phyloP scores from a whole-genome alignment of 2,888 invertebrate species.

The Lasioglossum pauxillum region DNA sequence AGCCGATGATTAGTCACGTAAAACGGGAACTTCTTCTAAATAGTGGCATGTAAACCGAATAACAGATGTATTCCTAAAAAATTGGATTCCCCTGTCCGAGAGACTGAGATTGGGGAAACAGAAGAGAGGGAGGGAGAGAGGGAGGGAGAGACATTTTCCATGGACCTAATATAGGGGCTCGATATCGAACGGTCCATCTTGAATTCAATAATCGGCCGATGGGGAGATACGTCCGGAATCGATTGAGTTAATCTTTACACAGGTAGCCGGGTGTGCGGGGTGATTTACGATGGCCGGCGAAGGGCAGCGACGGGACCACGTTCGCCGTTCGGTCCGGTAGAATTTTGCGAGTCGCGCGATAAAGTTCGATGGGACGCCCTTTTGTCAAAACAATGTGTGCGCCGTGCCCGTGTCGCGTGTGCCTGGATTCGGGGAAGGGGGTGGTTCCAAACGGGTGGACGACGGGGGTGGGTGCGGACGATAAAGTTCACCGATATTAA shows the following conservation, averaged over 20 bases:
- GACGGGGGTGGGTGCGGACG: slow-evolving; percentile 30
- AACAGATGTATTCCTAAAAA: not conserved
- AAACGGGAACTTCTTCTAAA: not conserved
- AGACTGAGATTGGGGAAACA: not conserved
- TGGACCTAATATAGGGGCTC: slow-evolving; percentile 3
- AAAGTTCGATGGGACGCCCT: slow-evolving; percentile 63
- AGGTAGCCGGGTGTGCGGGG: slow-evolving; percentile 5
- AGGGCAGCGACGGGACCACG: slow-evolving; percentile 30
- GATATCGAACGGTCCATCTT: slow-evolving; percentile 4
- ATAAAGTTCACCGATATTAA: slow-evolving; percentile 76
- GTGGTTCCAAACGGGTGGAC: not conserved
- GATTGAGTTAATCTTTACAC: slow-evolving; percentile 49
- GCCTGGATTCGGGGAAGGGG: slow-evolving; percentile 29
- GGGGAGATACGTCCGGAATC: slow-evolving; percentile 25
- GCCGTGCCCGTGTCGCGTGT: slow-evolving; percentile 30
- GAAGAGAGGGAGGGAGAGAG: not conserved
- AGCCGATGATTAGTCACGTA: not conserved
- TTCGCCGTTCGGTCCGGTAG: slow-evolving; percentile 5
- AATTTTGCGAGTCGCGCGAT: slow-evolving; percentile 53
- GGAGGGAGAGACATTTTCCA: not conserved
- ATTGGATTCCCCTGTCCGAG: not conserved
- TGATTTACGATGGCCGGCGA: slow-evolving; percentile 47
- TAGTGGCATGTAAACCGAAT: not conserved
- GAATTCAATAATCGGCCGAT: slow-evolving; percentile 42
- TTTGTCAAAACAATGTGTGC: slow-evolving; percentile 71